Percentiles rank a stretch among this genome's conserved stretches.
Evolutionary conservation across 2,797 vertebrate genomes (phyloP).

Genomic region (Petrocephalus sullivani): DNA sequence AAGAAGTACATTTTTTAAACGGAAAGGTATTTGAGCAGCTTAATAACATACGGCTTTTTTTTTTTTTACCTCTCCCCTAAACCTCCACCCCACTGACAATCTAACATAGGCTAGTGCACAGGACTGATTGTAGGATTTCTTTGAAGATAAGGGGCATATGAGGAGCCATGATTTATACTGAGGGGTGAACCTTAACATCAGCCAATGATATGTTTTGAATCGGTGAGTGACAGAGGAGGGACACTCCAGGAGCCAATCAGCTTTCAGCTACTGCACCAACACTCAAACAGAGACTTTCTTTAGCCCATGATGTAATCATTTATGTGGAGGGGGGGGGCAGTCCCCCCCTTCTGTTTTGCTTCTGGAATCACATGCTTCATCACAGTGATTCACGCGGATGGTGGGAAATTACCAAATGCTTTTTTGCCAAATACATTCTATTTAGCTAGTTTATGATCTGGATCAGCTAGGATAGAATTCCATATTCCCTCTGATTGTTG

Average conservation of each 20-base stretch:
- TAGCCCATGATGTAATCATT: not conserved
- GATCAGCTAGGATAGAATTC: not conserved
- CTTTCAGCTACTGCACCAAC: not conserved
- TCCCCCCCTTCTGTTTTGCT: not conserved
- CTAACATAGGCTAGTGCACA: constrained; percentile 41
- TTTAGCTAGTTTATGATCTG: not conserved
- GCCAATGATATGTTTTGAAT: not conserved
- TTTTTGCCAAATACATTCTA: not conserved
- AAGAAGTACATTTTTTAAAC: constrained; percentile 27
- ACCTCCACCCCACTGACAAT: constrained; percentile 43
- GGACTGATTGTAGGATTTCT: not conserved
- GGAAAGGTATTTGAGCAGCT: constrained; percentile 56
- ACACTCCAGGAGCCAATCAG: not conserved
- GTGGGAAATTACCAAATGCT: not conserved
- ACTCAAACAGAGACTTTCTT: not conserved
- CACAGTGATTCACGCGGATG: not conserved
- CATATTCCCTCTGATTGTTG: not conserved
- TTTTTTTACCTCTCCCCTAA: constrained; percentile 42
- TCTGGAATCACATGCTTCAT: not conserved
- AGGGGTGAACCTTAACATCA: not conserved
- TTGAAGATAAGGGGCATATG: not conserved
- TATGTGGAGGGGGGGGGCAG: not conserved
- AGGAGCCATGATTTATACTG: not conserved
- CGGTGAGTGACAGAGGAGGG: not conserved
- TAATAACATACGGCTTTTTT: constrained; percentile 49